Evolutionary conservation across 2,113 vertebrate species (phyloP).

Genomic region (Antechinus flavipes): DNA sequence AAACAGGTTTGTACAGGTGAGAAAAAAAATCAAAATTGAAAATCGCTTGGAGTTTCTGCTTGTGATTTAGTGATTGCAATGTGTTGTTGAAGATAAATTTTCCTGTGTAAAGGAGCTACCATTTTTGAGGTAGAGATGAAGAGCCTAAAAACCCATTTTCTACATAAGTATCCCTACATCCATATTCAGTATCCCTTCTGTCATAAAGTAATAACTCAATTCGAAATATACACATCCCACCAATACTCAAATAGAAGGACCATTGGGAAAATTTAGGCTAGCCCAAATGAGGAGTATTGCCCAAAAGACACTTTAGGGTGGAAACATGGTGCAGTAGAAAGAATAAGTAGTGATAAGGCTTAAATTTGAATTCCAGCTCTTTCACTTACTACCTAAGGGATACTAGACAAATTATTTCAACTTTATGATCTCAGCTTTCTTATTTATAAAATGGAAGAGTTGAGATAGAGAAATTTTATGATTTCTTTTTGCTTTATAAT

Average conservation of each 20-base stretch:
- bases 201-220: constrained; percentile 8
- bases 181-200: neutral
- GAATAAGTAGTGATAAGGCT: constrained; percentile 30
- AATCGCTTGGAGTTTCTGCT: constrained; percentile 44
- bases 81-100: constrained; percentile 37
- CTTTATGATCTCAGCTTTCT: neutral
- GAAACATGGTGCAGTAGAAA: neutral
- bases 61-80: constrained; percentile 10
- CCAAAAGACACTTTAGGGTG: constrained; percentile 47
- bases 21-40: constrained; percentile 46
- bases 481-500: neutral
- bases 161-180: constrained; percentile 8
- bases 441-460: neutral
- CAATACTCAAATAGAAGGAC: constrained; percentile 23
- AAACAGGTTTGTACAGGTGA: constrained; percentile 13
- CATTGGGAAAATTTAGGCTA: constrained; percentile 4
- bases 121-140: constrained; percentile 30
- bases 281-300: constrained; percentile 60
- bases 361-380: constrained; percentile 32
- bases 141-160: neutral
- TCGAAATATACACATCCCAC: constrained; percentile 9
- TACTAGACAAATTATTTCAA: neutral
- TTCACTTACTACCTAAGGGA: neutral
- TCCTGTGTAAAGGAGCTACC: neutral
- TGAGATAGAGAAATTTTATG: neutral